Conservation (phyloP, 2,888 invertebrate species). For the Leuctra nigra region DNA sequence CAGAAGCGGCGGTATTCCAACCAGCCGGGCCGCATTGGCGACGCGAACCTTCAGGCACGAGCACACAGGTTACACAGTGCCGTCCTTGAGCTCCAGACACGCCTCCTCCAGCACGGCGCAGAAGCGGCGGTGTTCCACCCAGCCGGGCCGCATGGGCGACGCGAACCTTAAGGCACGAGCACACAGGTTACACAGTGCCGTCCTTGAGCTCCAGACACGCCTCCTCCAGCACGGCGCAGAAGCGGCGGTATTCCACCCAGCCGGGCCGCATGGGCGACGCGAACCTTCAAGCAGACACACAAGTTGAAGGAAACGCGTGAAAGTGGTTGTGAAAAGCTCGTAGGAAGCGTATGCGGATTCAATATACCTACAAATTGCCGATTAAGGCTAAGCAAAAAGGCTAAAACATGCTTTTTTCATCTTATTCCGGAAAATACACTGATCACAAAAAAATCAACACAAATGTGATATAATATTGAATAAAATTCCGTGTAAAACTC, state of each 20-base stretch:
- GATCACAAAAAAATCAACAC: no score
- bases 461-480: no score
- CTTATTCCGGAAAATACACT: no score
- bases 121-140: constrained; percentile 57
- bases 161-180: constrained; percentile 48
- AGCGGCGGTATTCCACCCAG: not conserved
- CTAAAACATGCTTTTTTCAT: no score
- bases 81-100: constrained; percentile 47
- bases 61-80: not conserved
- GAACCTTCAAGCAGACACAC: not conserved
- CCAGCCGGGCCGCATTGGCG: constrained; percentile 45
- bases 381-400: no score
- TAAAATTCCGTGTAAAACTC: no score
- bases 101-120: constrained; percentile 61
- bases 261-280: not conserved
- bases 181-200: not conserved
- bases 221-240: not conserved
- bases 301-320: not conserved
- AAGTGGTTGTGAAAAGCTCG: no score
- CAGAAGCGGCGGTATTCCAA: constrained; percentile 60
- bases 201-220: not conserved
- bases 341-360: no score
- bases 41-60: constrained; percentile 50
- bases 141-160: constrained; percentile 46
- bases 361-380: no score